Base-by-base conservation (phyloP, 2,888 invertebrate genomes). In the Drosophila glabriapex region DNA sequence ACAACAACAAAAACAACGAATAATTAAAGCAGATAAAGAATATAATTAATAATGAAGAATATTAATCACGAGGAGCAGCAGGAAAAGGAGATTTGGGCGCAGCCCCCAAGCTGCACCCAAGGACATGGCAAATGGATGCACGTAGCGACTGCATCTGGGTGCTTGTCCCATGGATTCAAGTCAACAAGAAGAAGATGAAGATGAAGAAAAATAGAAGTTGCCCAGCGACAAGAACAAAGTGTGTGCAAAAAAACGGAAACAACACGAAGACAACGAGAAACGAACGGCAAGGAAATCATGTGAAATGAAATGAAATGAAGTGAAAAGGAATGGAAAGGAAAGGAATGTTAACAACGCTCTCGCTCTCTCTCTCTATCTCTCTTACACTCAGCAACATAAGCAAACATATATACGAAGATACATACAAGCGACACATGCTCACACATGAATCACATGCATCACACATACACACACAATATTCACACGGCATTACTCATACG, bases 211-310 rank as follows among this genome's bases (percentile, higher is more conserved):
- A 80, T 80, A 77, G 82, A 66, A 65, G 82, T 86, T 84, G 87
- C 85, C 75, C 69, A 83, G 73, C 63, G 84, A 86, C 84, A 88
- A 85, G 82, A 72, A 73, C 84, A 89, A 89, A 87, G 89, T 89
- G 85, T 84, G 84, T 73, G 80, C 61, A 68, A 55, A 67, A 63
- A 53, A 68, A 52, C 31, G 35, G 41, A 25, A 59, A 56, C 35
- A 63, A 35, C 12, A 69, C 65, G 63, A 60, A 41, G 39, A 50
- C 22, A 53, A 54, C 22, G 28, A 50, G 28, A 35, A 49, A 46
- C 16, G 46, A 22, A 22, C 4, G 43, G 43, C 19, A 68, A 46
- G 41, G 28, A 55, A 63, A 31, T 22, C 35, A 35, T 14, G 35
- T 35, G 14, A 35, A 35, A 14, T 35, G 55, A 65, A 62, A 59